Conservation (phyloP, 2,888 invertebrate species). For the Cataglyphis livida region DNA sequence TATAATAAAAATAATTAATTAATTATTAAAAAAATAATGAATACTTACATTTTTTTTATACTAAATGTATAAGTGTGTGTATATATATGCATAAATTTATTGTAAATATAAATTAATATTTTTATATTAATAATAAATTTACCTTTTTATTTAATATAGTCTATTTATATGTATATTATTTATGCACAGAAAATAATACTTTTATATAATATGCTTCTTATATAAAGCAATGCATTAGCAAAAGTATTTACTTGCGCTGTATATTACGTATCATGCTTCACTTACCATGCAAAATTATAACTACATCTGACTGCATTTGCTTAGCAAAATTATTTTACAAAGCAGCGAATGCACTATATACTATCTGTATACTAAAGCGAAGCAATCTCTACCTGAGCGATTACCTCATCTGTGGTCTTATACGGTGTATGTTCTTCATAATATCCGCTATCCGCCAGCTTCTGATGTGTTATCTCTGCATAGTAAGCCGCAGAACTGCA, state of each 20-base stretch:
- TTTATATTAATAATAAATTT: neutral
- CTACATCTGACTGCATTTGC: conserved; percentile 1
- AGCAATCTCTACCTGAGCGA: conserved; percentile 80
- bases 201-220: conserved; percentile 4
- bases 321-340: conserved; percentile 61
- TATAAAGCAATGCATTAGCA: conserved; percentile 2
- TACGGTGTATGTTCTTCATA: conserved; percentile 89
- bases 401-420: conserved; percentile 85
- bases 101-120: too few species aligned
- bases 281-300: conserved; percentile 42
- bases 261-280: conserved; percentile 21
- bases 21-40: neutral
- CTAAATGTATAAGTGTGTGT: neutral
- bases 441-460: conserved; percentile 92
- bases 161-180: neutral
- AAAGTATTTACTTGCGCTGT: neutral
- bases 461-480: conserved; percentile 94
- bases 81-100: neutral
- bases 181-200: neutral
- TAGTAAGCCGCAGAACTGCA: conserved; percentile 95
- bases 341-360: conserved; percentile 55
- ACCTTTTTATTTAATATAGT: neutral
- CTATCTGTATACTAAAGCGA: conserved; percentile 68
- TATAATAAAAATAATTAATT: conserved; percentile 4
- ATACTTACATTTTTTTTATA: neutral